A percentile compares a stretch with the other conserved stretches of the same genome.
Conservation (phyloP, 1,140 invertebrate species). For the Aphelinus atriplicis region DNA sequence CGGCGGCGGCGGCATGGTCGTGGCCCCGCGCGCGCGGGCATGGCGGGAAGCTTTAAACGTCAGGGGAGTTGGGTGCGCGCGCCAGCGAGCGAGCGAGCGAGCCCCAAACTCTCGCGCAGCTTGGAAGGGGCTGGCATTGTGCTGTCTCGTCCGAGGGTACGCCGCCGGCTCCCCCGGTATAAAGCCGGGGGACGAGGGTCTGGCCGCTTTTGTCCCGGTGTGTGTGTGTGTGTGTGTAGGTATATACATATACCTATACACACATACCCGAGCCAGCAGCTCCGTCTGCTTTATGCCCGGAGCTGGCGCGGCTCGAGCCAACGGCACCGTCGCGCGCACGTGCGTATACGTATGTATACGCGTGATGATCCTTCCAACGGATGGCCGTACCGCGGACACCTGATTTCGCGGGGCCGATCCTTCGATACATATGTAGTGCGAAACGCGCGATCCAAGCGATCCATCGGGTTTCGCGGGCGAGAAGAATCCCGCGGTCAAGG, state of each 20-base stretch:
- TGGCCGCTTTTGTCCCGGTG: conserved; percentile 19
- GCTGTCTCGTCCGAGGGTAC: conserved; percentile 1
- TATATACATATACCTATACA: conserved; percentile 18
- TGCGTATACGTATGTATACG: not conserved
- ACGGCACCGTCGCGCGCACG: not conserved
- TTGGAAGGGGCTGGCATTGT: conserved; percentile 19
- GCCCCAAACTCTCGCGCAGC: not conserved
- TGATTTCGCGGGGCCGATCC: too few relatives aligned
- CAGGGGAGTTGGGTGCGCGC: conserved; percentile 2
- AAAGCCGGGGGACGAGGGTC: not conserved
- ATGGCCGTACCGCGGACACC: too few relatives aligned
- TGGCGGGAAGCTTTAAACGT: conserved; percentile 39
- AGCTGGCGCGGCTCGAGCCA: not conserved
- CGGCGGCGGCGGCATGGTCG: conserved; percentile 16
- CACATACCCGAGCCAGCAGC: not conserved
- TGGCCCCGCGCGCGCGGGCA: not conserved
- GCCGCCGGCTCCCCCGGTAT: too few relatives aligned
- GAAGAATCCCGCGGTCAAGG: too few relatives aligned
- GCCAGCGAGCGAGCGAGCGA: conserved; percentile 9
- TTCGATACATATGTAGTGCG: too few relatives aligned
- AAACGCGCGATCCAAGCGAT: too few relatives aligned
- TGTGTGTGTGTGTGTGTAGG: conserved; percentile 32
- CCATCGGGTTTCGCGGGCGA: too few relatives aligned
- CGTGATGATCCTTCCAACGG: too few relatives aligned
- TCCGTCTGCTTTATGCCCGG: not conserved